phyloP scores from a whole-genome alignment of 2,888 invertebrate species.

The Lasioglossum lativentre region DNA sequence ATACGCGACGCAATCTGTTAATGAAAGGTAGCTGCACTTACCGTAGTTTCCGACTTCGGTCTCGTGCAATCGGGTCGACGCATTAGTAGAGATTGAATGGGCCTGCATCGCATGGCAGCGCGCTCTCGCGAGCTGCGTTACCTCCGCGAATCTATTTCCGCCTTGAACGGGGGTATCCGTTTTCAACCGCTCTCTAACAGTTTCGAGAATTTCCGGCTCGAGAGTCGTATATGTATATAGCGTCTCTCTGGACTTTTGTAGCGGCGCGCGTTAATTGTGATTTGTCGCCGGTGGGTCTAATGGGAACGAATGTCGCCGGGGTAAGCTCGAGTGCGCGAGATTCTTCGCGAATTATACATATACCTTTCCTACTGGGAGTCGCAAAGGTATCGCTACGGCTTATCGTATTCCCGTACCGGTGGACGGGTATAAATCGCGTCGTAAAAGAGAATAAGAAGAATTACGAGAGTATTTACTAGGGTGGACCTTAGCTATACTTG shows the following conservation, averaged over 20 bases:
- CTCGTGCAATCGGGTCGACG: slow-evolving; percentile 32
- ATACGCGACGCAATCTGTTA: slow-evolving; percentile 35
- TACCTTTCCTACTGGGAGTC: background rate
- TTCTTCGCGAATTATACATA: background rate
- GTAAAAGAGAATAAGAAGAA: background rate
- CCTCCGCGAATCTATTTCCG: slow-evolving; percentile 26
- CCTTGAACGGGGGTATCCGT: slow-evolving; percentile 13
- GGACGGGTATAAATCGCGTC: background rate
- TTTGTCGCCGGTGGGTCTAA: background rate
- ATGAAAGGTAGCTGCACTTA: slow-evolving; percentile 30
- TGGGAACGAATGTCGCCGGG: background rate
- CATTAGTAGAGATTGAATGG: slow-evolving; percentile 47
- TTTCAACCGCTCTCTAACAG: background rate
- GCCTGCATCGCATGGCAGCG: background rate
- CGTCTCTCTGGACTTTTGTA: no score
- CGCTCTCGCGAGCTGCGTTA: background rate
- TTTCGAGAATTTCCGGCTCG: background rate
- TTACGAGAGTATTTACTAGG: no score
- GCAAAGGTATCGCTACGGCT: background rate
- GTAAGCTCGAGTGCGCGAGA: background rate
- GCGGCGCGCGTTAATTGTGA: background rate
- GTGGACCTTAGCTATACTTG: no score
- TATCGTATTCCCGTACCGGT: background rate
- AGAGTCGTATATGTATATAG: no score
- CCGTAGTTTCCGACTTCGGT: slow-evolving; percentile 2